phyloP scores from a whole-genome alignment of 2,888 invertebrate species.

The Mayetiola destructor region DNA sequence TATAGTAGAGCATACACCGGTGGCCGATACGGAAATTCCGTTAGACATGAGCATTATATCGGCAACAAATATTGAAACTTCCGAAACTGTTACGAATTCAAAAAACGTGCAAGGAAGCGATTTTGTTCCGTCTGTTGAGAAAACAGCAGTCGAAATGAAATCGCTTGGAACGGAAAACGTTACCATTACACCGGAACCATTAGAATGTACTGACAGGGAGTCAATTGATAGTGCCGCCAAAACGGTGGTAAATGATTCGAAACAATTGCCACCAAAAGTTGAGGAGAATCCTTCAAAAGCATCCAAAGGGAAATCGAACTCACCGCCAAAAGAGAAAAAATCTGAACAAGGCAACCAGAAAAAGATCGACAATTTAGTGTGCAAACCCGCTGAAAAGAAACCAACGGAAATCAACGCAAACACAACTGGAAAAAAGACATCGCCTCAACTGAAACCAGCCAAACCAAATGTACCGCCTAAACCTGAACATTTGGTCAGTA shows the following conservation, averaged over 20 bases:
- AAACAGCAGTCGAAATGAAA: slow-evolving; percentile 4
- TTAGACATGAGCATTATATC: slow-evolving; percentile 13
- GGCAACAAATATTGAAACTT: neutral
- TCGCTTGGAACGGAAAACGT: slow-evolving; percentile 15
- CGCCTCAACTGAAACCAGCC: neutral
- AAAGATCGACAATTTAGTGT: neutral
- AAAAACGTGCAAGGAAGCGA: slow-evolving; percentile 19
- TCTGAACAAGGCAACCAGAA: neutral
- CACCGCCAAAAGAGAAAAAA: neutral
- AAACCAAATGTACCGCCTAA: slow-evolving; percentile 15
- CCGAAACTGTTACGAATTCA: slow-evolving; percentile 12
- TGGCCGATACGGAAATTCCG: neutral
- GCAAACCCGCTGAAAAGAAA: neutral
- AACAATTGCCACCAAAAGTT: neutral
- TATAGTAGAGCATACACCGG: neutral
- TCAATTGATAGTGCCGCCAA: neutral
- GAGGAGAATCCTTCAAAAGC: neutral
- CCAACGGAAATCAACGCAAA: neutral
- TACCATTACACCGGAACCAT: neutral
- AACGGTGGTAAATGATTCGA: neutral
- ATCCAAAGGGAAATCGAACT: neutral
- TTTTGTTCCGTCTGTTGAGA: slow-evolving; percentile 18
- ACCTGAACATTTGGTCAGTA: slow-evolving; percentile 11
- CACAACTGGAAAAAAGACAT: neutral
- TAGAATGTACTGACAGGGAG: neutral